Evolutionary conservation across 2,797 vertebrate species (phyloP).

Genomic region (Esox masquinongy): DNA sequence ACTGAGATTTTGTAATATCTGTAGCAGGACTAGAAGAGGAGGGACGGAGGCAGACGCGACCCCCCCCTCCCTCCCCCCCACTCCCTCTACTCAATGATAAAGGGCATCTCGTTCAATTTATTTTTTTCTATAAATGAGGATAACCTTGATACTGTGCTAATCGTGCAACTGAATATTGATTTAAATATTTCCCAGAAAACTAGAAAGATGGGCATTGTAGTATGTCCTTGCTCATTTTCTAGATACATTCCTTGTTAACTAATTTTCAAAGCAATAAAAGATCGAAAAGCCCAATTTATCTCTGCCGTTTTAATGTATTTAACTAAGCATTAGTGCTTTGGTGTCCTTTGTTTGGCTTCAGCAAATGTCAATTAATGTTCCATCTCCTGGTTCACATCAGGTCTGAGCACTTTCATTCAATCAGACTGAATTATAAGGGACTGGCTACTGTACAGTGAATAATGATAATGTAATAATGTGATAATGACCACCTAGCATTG

Average conservation of each 20-base stretch:
- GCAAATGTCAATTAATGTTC: slow-evolving; percentile 78
- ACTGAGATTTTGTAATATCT: slow-evolving; percentile 53
- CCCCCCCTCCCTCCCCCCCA: neutral
- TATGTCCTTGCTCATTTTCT: slow-evolving; percentile 46
- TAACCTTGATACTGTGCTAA: slow-evolving; percentile 25
- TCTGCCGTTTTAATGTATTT: slow-evolving; percentile 66
- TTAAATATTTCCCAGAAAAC: slow-evolving; percentile 51
- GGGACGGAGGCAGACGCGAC: slow-evolving; percentile 10
- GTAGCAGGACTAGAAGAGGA: slow-evolving; percentile 28
- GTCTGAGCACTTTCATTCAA: slow-evolving; percentile 73
- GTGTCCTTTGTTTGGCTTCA: slow-evolving; percentile 76
- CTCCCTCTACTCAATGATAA: slow-evolving; percentile 6
- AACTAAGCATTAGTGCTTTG: slow-evolving; percentile 62
- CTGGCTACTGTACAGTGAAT: slow-evolving; percentile 64
- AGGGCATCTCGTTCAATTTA: slow-evolving; percentile 24
- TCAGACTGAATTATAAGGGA: slow-evolving; percentile 70
- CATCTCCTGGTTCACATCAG: slow-evolving; percentile 66
- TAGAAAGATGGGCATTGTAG: slow-evolving; percentile 18
- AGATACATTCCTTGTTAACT: slow-evolving; percentile 56
- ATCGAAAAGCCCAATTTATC: slow-evolving; percentile 65
- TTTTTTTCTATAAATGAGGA: neutral
- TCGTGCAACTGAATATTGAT: slow-evolving; percentile 33
- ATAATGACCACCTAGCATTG: slow-evolving; percentile 60
- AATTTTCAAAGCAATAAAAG: slow-evolving; percentile 63
- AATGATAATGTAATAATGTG: slow-evolving; percentile 63